Conservation (phyloP, 2,888 invertebrate species). For the Stenurella melanura region DNA sequence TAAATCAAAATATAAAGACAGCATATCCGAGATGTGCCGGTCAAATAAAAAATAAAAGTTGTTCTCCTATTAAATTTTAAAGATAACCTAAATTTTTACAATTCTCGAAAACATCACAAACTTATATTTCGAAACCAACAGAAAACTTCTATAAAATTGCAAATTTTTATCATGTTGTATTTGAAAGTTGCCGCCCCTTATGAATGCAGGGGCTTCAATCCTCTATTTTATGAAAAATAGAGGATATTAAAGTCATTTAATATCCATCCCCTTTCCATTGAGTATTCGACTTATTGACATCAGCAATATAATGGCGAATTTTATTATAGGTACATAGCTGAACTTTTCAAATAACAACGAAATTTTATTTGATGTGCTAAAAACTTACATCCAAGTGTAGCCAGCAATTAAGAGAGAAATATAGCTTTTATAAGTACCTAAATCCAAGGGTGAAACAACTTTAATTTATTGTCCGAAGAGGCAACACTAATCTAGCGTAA, state of each 20-base stretch:
- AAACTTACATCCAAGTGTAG: constrained; percentile 47
- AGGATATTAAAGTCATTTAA: neutral
- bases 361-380: constrained; percentile 50
- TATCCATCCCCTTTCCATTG: neutral
- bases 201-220: neutral
- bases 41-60: too few species aligned
- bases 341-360: constrained; percentile 44
- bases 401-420: constrained; percentile 51
- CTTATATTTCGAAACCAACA: neutral
- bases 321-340: neutral
- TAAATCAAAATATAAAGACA: too few species aligned
- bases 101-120: neutral
- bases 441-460: constrained; percentile 18
- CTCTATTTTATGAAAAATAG: neutral
- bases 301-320: neutral
- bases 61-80: too few species aligned
- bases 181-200: neutral
- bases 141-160: neutral
- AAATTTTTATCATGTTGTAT: neutral
- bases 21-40: too few species aligned
- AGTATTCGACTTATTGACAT: constrained; percentile 15
- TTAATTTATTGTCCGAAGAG: constrained; percentile 36
- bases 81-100: neutral
- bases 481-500: constrained; percentile 54
- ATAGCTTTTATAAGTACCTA: constrained; percentile 44